These are phyloP conservation scores for Butorides virescens DNA, from an alignment of 2,113 vertebrate species.

Conservation along the genomic window DNA sequence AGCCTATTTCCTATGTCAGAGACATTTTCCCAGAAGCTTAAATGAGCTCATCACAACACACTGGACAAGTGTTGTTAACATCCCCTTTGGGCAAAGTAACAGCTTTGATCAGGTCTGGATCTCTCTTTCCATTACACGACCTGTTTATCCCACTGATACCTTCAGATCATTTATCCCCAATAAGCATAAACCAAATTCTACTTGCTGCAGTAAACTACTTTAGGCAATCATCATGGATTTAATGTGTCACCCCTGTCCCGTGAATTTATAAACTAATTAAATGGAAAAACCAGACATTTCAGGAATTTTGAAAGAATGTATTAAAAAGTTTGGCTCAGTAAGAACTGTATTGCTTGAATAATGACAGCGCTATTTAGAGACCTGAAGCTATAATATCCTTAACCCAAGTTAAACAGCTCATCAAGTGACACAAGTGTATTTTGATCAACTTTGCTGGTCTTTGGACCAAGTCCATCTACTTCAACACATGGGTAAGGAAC, in stretches of 20 bases:
- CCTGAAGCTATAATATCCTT: background rate
- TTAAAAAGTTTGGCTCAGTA: background rate
- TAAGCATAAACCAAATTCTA: background rate
- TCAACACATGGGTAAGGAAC: background rate
- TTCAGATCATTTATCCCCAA: background rate
- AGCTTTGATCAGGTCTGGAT: background rate
- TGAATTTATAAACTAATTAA: background rate
- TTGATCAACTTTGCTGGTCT: background rate
- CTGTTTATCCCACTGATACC: background rate
- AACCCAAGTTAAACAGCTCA: background rate
- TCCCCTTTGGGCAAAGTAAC: background rate
- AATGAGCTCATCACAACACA: background rate
- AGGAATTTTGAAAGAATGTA: background rate
- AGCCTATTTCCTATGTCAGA: background rate
- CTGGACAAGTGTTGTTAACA: background rate
- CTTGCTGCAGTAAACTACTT: background rate
- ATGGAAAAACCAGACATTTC: background rate
- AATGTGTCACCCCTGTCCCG: background rate
- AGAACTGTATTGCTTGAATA: background rate
- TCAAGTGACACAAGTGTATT: background rate
- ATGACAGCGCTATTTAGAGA: background rate
- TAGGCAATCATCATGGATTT: background rate
- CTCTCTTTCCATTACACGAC: background rate
- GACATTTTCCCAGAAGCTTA: background rate
- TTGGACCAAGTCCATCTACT: background rate